A percentile compares a stretch with the other conserved stretches of the same genome.
Evolutionary conservation across 2,888 invertebrate genomes (phyloP).

Genomic region (Rhodophaea formosa): DNA sequence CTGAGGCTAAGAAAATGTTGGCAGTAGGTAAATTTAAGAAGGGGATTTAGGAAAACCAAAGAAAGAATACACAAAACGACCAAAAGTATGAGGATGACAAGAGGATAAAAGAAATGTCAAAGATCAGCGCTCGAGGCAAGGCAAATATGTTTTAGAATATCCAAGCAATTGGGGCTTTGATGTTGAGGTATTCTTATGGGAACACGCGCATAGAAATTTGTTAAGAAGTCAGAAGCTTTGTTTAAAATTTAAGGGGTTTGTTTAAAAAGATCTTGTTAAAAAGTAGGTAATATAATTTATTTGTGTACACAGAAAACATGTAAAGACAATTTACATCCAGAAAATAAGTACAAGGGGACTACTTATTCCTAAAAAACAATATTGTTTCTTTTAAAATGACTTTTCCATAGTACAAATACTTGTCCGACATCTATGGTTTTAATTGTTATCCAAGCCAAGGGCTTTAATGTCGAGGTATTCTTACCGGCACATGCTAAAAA

Average conservation of each 20-base stretch:
- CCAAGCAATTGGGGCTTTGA: neutral
- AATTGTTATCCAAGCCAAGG: too few relatives aligned
- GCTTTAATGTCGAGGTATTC: too few relatives aligned
- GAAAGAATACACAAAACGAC: conserved; percentile 1
- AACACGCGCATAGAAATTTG: conserved; percentile 22
- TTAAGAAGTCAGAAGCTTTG: conserved; percentile 30
- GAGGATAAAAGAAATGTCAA: conserved; percentile 4
- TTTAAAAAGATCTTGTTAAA: too few relatives aligned
- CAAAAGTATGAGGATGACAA: conserved; percentile 1
- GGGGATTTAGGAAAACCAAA: neutral
- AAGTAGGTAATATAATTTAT: too few relatives aligned
- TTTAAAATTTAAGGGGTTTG: conserved; percentile 46
- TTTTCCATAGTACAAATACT: too few relatives aligned
- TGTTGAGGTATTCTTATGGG: neutral
- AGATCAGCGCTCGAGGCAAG: conserved; percentile 1
- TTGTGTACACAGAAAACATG: too few relatives aligned
- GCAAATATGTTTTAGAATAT: neutral
- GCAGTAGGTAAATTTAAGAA: neutral
- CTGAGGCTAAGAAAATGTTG: neutral
- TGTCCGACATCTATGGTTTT: too few relatives aligned
- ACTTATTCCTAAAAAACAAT: too few relatives aligned
- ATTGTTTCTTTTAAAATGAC: too few relatives aligned
- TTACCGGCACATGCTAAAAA: too few relatives aligned
- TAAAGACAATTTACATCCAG: too few relatives aligned
- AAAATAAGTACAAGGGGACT: too few relatives aligned